These are phyloP conservation scores for Leucania comma DNA, from an alignment of 2,888 invertebrate species.

Conservation along the genomic window DNA sequence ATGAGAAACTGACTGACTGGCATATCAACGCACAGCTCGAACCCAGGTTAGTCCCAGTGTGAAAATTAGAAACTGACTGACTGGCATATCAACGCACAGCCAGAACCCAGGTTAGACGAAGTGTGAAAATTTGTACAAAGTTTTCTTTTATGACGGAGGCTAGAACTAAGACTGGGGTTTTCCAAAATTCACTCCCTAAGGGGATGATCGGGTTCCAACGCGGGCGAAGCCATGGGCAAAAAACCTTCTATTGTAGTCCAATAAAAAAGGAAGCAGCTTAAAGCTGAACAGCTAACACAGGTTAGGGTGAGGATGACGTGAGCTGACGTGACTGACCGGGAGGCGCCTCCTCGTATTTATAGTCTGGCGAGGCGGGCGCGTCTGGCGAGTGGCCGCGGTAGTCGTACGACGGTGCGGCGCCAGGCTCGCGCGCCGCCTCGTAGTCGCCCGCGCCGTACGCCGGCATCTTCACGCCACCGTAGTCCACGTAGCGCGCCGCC, in stretches of 20 bases:
- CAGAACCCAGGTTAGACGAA: too few species aligned
- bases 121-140: too few species aligned
- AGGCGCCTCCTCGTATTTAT: constrained; percentile 79
- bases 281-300: background rate
- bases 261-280: background rate
- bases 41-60: too few species aligned
- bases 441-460: constrained; percentile 77
- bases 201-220: too few species aligned
- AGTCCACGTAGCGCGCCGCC: constrained; percentile 76
- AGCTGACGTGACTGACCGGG: constrained; percentile 59
- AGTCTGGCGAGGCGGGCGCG: constrained; percentile 78
- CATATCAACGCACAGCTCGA: too few species aligned
- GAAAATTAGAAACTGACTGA: too few species aligned
- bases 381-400: constrained; percentile 78
- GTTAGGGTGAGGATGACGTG: background rate
- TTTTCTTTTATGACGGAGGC: too few species aligned
- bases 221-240: too few species aligned
- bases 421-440: constrained; percentile 66
- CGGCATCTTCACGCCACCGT: constrained; percentile 80
- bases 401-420: constrained; percentile 68
- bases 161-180: too few species aligned
- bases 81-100: too few species aligned
- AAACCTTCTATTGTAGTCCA: background rate
- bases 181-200: too few species aligned
- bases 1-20: too few species aligned